These are phyloP conservation scores for Pygoscelis adeliae DNA, from an alignment of 2,113 vertebrate species.

Conservation along the genomic window DNA sequence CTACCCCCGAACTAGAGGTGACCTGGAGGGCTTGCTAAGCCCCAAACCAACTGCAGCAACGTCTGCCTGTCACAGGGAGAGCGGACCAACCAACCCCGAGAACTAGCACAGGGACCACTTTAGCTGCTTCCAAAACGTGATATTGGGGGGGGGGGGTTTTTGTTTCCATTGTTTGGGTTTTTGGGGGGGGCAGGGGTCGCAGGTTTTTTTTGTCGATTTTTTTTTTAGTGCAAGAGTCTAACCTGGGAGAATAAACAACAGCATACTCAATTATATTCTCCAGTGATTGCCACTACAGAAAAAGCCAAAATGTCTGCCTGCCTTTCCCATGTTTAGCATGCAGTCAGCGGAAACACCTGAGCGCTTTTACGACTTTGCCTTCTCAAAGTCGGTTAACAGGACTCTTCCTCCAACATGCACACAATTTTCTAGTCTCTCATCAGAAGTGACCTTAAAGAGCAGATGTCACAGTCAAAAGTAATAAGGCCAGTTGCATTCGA, in stretches of 20 bases:
- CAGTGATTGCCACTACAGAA: neutral
- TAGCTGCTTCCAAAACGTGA: neutral
- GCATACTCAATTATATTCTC: neutral
- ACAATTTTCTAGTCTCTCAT: neutral
- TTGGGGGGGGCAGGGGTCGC: too few species aligned
- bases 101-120: neutral
- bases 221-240: neutral
- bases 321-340: fast-evolving
- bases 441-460: neutral
- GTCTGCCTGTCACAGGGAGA: neutral
- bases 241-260: neutral
- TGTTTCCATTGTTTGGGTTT: neutral
- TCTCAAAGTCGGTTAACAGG: neutral
- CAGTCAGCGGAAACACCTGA: neutral
- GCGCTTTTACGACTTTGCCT: neutral
- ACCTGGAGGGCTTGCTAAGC: too few species aligned
- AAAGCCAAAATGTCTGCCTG: neutral
- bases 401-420: neutral
- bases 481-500: fast-evolving
- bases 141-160: too few species aligned
- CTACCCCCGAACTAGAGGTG: too few species aligned
- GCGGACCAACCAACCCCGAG: neutral
- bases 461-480: neutral
- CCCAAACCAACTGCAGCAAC: fast-evolving
- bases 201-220: too few species aligned